phyloP scores from a whole-genome alignment of 2,113 vertebrate species.

The Danio rerio region DNA sequence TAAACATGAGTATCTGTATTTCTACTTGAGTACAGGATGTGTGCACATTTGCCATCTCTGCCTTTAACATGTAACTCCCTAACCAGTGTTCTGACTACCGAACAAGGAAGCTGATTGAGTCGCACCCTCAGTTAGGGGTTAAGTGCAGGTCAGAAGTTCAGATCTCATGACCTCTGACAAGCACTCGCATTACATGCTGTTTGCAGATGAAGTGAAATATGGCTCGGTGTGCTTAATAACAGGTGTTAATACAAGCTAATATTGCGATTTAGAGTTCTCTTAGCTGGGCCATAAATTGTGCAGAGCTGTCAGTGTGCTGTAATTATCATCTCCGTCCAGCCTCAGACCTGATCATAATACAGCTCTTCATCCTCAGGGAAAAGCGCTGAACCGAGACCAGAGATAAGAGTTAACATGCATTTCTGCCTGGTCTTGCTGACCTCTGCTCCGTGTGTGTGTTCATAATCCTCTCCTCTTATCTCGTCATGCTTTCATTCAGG shows the following conservation, averaged over 20 bases:
- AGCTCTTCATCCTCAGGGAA: slow-evolving; percentile 10
- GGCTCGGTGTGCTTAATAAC: slow-evolving; percentile 57
- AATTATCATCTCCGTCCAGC: slow-evolving; percentile 66
- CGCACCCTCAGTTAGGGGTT: slow-evolving; percentile 36
- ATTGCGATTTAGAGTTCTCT: slow-evolving; percentile 76
- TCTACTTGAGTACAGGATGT: no score
- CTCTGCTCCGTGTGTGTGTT: background rate
- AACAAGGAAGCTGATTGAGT: background rate
- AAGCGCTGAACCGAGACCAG: background rate
- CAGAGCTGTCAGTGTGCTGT: slow-evolving; percentile 69
- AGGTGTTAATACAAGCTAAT: slow-evolving; percentile 79
- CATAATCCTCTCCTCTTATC: background rate
- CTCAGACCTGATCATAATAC: slow-evolving; percentile 8
- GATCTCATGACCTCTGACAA: background rate
- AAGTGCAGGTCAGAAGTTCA: slow-evolving; percentile 46
- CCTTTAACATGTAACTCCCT: no score
- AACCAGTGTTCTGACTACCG: no score
- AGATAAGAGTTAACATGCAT: background rate
- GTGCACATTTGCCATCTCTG: no score
- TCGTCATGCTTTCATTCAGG: slow-evolving; percentile 1
- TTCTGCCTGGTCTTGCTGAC: background rate
- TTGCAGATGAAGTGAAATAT: slow-evolving; percentile 67
- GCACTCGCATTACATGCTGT: slow-evolving; percentile 61
- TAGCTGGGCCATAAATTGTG: slow-evolving; percentile 71
- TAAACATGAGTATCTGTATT: no score